Evolutionary conservation across 2,113 vertebrate species (phyloP).

Genomic region (Scolopax mira): DNA sequence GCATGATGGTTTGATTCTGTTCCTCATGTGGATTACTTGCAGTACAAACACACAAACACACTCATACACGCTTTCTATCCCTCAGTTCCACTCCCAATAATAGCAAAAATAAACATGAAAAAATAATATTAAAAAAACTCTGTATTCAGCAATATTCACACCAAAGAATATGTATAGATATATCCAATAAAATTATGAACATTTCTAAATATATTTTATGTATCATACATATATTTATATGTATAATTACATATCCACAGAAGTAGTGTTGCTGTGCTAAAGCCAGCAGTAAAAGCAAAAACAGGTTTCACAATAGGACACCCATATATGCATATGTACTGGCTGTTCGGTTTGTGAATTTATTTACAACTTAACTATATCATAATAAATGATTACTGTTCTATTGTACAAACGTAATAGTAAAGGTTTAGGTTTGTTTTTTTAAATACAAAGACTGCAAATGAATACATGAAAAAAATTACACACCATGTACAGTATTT

Average conservation of each 20-base stretch:
- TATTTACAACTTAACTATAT: constrained; percentile 76
- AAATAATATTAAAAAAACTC: constrained; percentile 76
- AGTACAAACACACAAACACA: neutral
- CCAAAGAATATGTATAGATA: constrained; percentile 71
- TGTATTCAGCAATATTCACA: constrained; percentile 83
- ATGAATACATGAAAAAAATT: constrained; percentile 81
- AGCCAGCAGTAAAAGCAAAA: constrained; percentile 67
- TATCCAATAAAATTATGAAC: constrained; percentile 79
- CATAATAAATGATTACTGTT: constrained; percentile 68
- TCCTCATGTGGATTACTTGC: neutral
- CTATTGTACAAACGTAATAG: constrained; percentile 77
- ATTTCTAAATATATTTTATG: constrained; percentile 80
- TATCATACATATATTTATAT: constrained; percentile 83
- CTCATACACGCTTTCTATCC: neutral
- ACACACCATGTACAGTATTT: constrained; percentile 85
- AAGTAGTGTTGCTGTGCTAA: constrained; percentile 65
- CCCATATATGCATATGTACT: constrained; percentile 66
- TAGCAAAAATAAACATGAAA: constrained; percentile 67
- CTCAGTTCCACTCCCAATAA: constrained; percentile 26
- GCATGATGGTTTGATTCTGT: neutral
- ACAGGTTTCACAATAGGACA: constrained; percentile 54
- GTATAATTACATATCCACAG: constrained; percentile 82
- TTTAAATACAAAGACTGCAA: constrained; percentile 83
- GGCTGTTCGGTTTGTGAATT: constrained; percentile 61
- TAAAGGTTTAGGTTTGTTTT: constrained; percentile 65